Conservation (phyloP, 2,797 vertebrate genomes). For the Paratrypauchen microcephalus region DNA sequence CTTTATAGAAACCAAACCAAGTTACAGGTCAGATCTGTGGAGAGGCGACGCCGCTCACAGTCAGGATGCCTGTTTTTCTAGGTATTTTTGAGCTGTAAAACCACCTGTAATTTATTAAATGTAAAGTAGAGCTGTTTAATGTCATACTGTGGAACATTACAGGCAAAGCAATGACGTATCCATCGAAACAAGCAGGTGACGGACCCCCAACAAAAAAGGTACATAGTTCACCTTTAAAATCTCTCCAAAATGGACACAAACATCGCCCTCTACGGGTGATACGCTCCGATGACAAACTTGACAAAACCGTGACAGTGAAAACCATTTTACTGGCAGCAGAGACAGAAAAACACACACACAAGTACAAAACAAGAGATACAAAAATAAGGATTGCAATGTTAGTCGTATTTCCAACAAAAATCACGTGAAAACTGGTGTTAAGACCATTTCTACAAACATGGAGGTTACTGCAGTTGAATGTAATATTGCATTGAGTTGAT, state of each 20-base stretch:
- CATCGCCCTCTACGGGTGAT: background rate
- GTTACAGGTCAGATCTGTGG: too few species aligned
- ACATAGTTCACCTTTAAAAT: background rate
- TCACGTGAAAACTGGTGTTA: background rate
- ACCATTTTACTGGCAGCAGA: conserved; percentile 3
- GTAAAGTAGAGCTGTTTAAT: too few species aligned
- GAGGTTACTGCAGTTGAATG: conserved; percentile 20
- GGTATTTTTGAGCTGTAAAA: too few species aligned
- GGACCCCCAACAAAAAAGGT: too few species aligned
- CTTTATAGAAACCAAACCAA: too few species aligned
- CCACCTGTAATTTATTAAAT: too few species aligned
- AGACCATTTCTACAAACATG: background rate
- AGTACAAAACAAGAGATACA: background rate
- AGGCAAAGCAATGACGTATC: too few species aligned
- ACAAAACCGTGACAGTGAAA: background rate
- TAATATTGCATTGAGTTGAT: background rate
- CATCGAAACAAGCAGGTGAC: too few species aligned
- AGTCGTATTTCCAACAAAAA: background rate
- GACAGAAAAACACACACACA: background rate
- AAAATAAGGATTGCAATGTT: conserved; percentile 1
- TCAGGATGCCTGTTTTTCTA: too few species aligned
- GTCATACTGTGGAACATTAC: too few species aligned
- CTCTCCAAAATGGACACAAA: background rate
- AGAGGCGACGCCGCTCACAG: too few species aligned
- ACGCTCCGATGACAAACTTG: background rate